Conservation (phyloP, 2,888 invertebrate species). For the Aleiodes leptofemur region DNA sequence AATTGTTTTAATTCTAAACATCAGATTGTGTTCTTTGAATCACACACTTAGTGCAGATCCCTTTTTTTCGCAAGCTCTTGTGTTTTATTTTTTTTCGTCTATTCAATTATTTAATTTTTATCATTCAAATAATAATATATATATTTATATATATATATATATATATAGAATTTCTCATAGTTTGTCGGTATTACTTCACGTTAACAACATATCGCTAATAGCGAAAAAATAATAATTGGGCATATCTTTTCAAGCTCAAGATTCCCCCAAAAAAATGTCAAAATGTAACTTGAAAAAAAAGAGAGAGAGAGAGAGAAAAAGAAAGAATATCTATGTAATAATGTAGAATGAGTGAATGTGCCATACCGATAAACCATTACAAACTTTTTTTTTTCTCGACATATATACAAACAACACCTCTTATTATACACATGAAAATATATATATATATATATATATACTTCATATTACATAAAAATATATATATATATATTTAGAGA, state of each 20-base stretch:
- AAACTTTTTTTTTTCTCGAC: conserved; percentile 63
- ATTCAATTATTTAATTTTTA: neutral
- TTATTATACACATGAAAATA: conserved; percentile 73
- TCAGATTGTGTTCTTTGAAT: conserved; percentile 50
- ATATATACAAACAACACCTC: conserved; percentile 75
- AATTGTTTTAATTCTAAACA: conserved; percentile 54
- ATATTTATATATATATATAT: conserved; percentile 49
- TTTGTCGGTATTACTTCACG: conserved; percentile 46
- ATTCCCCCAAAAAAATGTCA: neutral
- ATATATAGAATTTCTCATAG: conserved; percentile 35
- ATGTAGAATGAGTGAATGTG: conserved; percentile 45
- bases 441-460: conserved; percentile 64
- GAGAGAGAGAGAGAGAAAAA: neutral
- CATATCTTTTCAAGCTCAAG: neutral
- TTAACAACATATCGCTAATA: conserved; percentile 28
- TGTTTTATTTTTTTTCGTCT: conserved; percentile 9
- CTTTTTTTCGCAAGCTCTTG: conserved; percentile 38
- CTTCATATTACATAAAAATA: conserved; percentile 47
- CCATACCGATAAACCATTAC: conserved; percentile 63
- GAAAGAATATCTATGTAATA: conserved; percentile 9
- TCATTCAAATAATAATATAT: conserved; percentile 28
- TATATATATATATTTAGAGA: conserved; percentile 66
- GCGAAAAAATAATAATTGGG: conserved; percentile 4
- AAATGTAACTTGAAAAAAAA: conserved; percentile 4
- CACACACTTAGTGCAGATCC: conserved; percentile 46